Conservation (phyloP, 2,113 vertebrate genomes). For the Psilopogon haemacephalus region DNA sequence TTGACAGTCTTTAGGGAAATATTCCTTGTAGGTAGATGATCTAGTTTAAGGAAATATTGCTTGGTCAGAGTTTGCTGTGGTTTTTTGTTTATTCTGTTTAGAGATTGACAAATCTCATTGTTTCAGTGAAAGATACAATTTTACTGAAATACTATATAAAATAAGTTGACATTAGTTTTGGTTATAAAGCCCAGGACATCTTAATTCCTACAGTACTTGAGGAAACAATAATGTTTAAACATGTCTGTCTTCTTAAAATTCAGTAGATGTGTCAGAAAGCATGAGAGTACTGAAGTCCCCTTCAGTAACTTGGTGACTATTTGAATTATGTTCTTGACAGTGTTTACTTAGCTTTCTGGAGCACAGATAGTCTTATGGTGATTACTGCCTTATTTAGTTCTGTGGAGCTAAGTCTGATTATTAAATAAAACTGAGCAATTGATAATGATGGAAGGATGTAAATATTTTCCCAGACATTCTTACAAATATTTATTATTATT, state of each 20-base stretch:
- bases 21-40: background rate
- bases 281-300: background rate
- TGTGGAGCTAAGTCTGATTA: background rate
- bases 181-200: background rate
- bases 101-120: background rate
- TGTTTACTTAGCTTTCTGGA: slow-evolving; percentile 25
- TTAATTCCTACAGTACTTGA: background rate
- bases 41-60: background rate
- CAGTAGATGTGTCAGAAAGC: background rate
- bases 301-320: background rate
- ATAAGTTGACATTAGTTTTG: background rate
- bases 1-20: slow-evolving; percentile 12
- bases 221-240: background rate
- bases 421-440: background rate
- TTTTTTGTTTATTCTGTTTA: background rate
- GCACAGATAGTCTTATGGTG: background rate
- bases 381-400: slow-evolving; percentile 51
- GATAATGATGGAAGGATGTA: background rate
- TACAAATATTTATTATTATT: slow-evolving; percentile 1
- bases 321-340: background rate
- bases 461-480: background rate
- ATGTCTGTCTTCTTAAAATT: background rate
- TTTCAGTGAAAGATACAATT: slow-evolving; percentile 5
- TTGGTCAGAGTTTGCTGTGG: background rate
- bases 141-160: background rate